Percentiles rank a stretch among this genome's conserved stretches.
These are phyloP conservation scores for Drosophila pegasa DNA, from an alignment of 2,888 invertebrate genomes.

Conservation along the genomic window DNA sequence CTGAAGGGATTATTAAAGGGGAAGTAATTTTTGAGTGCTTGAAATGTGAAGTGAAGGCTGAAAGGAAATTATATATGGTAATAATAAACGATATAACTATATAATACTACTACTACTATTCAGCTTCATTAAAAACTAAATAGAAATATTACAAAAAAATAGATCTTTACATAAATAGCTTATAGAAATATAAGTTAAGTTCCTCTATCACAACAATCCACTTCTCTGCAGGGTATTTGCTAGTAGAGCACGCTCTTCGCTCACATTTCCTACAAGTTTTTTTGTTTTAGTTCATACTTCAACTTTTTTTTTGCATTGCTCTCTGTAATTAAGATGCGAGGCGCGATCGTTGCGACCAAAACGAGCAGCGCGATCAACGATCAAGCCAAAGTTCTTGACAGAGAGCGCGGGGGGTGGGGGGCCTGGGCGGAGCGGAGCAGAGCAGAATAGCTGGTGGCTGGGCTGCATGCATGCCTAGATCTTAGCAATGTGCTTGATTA, in stretches of 20 bases:
- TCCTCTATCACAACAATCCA: background rate
- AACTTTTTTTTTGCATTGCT: constrained; percentile 57
- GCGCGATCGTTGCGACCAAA: constrained; percentile 65
- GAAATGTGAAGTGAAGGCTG: background rate
- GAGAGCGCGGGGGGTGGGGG: background rate
- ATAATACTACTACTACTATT: too few relatives aligned
- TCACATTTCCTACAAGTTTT: constrained; percentile 14
- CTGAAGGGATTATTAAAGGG: background rate
- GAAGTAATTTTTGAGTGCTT: background rate
- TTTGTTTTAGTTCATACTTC: constrained; percentile 27
- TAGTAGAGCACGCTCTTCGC: background rate
- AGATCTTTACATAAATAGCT: background rate
- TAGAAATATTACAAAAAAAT: background rate
- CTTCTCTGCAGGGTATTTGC: constrained; percentile 1
- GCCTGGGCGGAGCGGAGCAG: background rate
- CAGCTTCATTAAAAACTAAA: too few relatives aligned
- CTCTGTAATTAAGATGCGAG: constrained; percentile 80
- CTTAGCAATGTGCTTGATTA: constrained; percentile 75
- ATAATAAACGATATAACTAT: background rate
- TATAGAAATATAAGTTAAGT: too few relatives aligned
- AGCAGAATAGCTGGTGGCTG: constrained; percentile 7
- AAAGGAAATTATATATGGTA: background rate
- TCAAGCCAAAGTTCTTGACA: constrained; percentile 70
- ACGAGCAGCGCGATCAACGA: constrained; percentile 57
- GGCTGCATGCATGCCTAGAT: constrained; percentile 75